Evolutionary conservation across 2,888 invertebrate species (phyloP), one percentile per base, ranked within the genome.

Genomic region (Athalia circularis): DNA sequence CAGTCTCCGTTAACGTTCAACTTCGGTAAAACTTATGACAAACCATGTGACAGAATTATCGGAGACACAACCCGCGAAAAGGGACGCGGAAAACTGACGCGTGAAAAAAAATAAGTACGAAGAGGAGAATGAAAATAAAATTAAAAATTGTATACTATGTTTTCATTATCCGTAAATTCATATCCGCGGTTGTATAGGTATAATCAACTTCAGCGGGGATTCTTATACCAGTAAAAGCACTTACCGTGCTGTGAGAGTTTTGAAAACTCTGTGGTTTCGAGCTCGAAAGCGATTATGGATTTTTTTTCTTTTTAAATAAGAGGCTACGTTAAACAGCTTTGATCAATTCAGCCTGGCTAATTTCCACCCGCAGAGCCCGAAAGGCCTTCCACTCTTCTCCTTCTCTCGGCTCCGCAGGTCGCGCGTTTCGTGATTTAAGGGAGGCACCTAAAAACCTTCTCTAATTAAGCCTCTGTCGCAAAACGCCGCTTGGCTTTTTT

Each of bases 281-380:
- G 82, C 83, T 81, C 81, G 82, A 85, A 86, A 85, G 84, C 85
- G 86, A 87, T 88, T 87, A 88, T 85, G 85, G 87, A 88, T 88
- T 87, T 88, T 86, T 89, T 88, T 87, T 81, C 81, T 82, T 80
- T 80, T 82, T 80, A 82, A 89, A 88, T 88, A 87, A 88, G 87
- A 89, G 87, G 84, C 85, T 85, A 85, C 85, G 85, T 87, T 87
- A 87, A 88, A 88, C 87, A 87, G 88, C 88, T 89, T 88, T 89
- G 88, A 89, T 87, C 87, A 87, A 86, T 86, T 87, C 85, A 84
- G 81, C 83, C 83, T 80, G 81, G 87, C 86, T 87, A 88, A 88
- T 88, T 88, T 86, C 85, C 86, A 84, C 84, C 85, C 84, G 86
- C 82, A 82, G 86, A 80, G 82, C 79, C 79, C 80, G 77, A 75